phyloP scores from a whole-genome alignment of 2,113 vertebrate genomes.

The Gambusia holbrooki region DNA sequence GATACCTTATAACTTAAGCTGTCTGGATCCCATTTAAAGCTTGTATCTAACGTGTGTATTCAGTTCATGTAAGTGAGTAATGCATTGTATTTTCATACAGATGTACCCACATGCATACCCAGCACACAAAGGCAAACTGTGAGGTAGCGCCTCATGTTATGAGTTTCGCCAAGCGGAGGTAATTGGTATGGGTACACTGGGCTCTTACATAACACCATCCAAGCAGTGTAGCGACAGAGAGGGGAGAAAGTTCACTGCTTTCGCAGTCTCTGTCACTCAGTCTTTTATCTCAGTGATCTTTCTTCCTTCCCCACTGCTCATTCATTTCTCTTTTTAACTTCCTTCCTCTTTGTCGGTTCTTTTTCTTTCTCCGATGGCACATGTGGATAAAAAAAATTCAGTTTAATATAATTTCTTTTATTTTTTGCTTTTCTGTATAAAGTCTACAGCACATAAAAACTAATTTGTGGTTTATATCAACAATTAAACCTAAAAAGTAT shows the following conservation, averaged over 20 bases:
- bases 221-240: conserved; percentile 51
- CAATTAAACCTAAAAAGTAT: neutral
- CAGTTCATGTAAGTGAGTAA: conserved; percentile 34
- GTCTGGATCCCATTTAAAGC: conserved; percentile 31
- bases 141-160: conserved; percentile 49
- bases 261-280: conserved; percentile 45
- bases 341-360: conserved; percentile 19
- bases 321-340: conserved; percentile 52
- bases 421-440: no score
- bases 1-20: conserved; percentile 26
- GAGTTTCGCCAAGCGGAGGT: conserved; percentile 61
- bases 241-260: conserved; percentile 63
- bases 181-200: conserved; percentile 63
- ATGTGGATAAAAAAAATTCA: neutral
- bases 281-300: conserved; percentile 62
- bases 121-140: conserved; percentile 17
- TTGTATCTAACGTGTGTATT: conserved; percentile 22
- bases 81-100: conserved; percentile 37
- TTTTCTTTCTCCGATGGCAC: conserved; percentile 4
- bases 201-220: conserved; percentile 70
- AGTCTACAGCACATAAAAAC: neutral
- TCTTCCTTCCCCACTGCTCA: conserved; percentile 56
- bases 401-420: neutral
- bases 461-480: neutral
- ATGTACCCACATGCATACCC: neutral